Percentiles rank a stretch among this genome's conserved stretches.
Evolutionary conservation across 1,140 invertebrate genomes (phyloP).

Genomic region (Galleria mellonella): DNA sequence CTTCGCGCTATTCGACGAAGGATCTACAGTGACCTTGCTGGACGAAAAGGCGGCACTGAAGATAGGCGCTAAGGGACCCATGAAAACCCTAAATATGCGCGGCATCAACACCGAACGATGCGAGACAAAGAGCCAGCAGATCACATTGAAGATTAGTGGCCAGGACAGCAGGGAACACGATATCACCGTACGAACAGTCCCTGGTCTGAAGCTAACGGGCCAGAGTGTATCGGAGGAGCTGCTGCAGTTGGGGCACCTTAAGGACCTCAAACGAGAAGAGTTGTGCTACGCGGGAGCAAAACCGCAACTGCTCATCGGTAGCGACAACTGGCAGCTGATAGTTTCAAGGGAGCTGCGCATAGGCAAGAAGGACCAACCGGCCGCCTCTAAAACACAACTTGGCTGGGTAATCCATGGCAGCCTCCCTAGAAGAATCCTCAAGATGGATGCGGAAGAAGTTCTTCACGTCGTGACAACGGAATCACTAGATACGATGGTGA

Average conservation of each 20-base stretch:
- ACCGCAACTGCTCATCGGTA: slow-evolving; percentile 5
- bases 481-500: neutral
- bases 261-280: neutral
- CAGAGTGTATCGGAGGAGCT: neutral
- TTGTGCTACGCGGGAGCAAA: slow-evolving; percentile 10
- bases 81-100: neutral
- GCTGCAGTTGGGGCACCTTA: neutral
- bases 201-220: neutral
- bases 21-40: neutral
- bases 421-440: slow-evolving; percentile 19
- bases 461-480: slow-evolving; percentile 11
- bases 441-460: slow-evolving; percentile 6
- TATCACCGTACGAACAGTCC: neutral
- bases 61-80: neutral
- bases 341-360: slow-evolving; percentile 5
- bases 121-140: neutral
- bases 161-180: no score
- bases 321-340: slow-evolving; percentile 14
- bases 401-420: slow-evolving; percentile 24
- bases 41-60: neutral
- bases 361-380: slow-evolving; percentile 7
- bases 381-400: slow-evolving; percentile 7
- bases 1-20: slow-evolving; percentile 1
- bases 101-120: neutral
- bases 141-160: no score